Conservation (phyloP, 2,888 invertebrate genomes). For the Dromius quadrimaculatus region DNA sequence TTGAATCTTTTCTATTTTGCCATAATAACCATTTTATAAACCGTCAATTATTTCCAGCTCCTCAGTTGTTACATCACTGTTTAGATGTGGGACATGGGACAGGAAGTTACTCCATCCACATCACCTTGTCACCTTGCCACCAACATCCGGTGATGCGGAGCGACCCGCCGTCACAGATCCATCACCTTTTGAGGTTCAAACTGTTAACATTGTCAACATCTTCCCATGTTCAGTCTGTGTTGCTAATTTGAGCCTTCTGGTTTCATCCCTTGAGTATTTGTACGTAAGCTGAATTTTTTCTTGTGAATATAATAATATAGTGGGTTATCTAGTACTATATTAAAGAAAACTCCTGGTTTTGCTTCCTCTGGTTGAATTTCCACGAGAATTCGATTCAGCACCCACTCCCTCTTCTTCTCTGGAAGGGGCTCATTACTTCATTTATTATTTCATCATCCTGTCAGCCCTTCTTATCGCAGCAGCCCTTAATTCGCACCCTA, state of each 20-base stretch:
- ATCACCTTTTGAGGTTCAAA: slow-evolving; percentile 14
- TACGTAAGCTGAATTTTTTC: too few species aligned
- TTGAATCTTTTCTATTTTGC: too few species aligned
- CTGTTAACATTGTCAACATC: slow-evolving; percentile 1
- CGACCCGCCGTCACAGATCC: slow-evolving; percentile 1
- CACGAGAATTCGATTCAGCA: too few species aligned
- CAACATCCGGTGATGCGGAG: slow-evolving; percentile 22
- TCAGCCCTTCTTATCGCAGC: slow-evolving; percentile 39
- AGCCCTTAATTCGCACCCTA: slow-evolving; percentile 37
- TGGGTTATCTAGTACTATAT: too few species aligned
- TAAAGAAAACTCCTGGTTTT: too few species aligned
- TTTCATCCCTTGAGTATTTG: too few species aligned
- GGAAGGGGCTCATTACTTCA: slow-evolving; percentile 57
- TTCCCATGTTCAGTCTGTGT: too few species aligned
- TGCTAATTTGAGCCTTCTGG: too few species aligned
- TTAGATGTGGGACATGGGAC: not conserved
- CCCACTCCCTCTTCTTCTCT: not conserved
- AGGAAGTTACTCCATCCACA: not conserved
- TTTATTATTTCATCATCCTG: slow-evolving; percentile 59
- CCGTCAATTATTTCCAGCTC: slow-evolving; percentile 23
- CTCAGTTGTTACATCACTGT: not conserved
- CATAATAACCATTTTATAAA: not conserved
- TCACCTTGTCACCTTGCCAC: slow-evolving; percentile 29
- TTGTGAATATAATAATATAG: too few species aligned
- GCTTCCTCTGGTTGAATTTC: too few species aligned